Base-by-base conservation (phyloP, 2,113 vertebrate species). In the Engystomops pustulosus region DNA sequence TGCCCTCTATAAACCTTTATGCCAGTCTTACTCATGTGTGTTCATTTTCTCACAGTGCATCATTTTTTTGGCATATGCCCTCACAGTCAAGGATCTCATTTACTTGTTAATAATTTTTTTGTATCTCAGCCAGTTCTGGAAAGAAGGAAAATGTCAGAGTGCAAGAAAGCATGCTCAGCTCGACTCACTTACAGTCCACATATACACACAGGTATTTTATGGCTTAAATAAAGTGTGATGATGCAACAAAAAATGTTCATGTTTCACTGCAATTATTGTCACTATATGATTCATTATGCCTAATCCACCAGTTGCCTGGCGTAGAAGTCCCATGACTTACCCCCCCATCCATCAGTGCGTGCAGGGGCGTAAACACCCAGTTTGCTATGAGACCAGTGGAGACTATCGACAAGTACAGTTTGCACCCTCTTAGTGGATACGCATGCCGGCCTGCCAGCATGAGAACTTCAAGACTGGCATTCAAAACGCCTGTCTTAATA, bases 1-100 rank as follows among this genome's bases (percentile, higher is more conserved):
- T 25, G 20, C 20, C 69, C 41, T 5, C 11, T 45, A 44, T 67
- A 72, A 72, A 45, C 38, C 38, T 27, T 45, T 2, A 47, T 72
- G 69, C 12, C 69, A 45, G 12, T 47, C 44, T 51, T 51, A 20
- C 47, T 30, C 47, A 30, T 27, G 47, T 49, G 70, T 76, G 72
- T 45, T 49, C 6, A 53, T 76, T 51, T 49, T 51, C 71, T 74
- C 71, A 45, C 36, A 74, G 49, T 45, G 41, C 41, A 49, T 27
- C 41, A 47, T 45, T 47, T 45, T 74, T 74, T 3, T 47, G 25
- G 41, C 71, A 49, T 67, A 36, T 76, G 45, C 25, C 45, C 69
- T 47, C 11, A 23, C 23, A 45, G 36, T 72, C n/a, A 25, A 45
- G 69, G 69, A 45, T 45, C 69, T 72, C 69, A 72, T 45, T 45